Evolutionary conservation across 2,888 invertebrate genomes (phyloP).

Genomic region (Idaea biselata): DNA sequence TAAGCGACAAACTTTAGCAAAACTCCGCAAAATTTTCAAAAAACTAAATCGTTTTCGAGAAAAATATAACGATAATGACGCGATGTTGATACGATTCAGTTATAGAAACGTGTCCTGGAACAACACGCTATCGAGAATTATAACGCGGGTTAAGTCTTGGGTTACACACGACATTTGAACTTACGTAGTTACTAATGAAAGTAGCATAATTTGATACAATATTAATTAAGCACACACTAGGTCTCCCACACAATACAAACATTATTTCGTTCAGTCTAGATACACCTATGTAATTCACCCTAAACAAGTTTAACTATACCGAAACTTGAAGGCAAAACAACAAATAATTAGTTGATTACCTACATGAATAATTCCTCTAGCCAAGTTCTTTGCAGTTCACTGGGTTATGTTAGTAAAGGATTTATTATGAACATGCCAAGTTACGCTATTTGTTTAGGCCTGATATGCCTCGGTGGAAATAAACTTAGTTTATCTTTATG

Average conservation of each 20-base stretch:
- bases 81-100: no score
- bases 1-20: no score
- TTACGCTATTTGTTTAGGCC: constrained; percentile 22
- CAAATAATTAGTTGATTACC: constrained; percentile 1
- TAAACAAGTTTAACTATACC: neutral
- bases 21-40: no score
- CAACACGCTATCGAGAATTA: no score
- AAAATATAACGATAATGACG: no score
- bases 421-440: constrained; percentile 20
- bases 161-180: neutral
- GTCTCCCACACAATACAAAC: neutral
- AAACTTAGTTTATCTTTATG: constrained; percentile 11
- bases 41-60: no score
- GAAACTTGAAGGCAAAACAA: neutral
- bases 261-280: neutral
- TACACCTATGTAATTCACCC: neutral
- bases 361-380: constrained; percentile 13
- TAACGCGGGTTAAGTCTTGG: neutral
- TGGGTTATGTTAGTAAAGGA: constrained; percentile 22
- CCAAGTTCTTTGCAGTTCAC: constrained; percentile 1
- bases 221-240: neutral
- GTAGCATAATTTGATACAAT: neutral
- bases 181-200: neutral
- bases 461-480: constrained; percentile 12
- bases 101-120: no score